A percentile compares a stretch with the other conserved stretches of the same genome.
Conservation (phyloP, 2,797 vertebrate genomes). For the Sparus aurata region DNA sequence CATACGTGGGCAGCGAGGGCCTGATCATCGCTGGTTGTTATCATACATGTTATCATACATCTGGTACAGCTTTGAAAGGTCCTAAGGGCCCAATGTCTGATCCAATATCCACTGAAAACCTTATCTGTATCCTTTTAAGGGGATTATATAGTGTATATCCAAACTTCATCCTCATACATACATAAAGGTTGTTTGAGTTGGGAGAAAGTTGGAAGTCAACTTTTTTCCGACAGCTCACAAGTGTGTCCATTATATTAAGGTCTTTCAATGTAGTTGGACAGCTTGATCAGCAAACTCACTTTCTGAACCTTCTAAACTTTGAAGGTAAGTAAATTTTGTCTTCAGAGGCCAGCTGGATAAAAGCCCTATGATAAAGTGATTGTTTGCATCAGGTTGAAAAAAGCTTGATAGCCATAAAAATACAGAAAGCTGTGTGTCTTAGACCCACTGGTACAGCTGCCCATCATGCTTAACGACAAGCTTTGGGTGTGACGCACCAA, state of each 20-base stretch:
- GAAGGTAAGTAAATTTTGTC: constrained; percentile 28
- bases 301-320: constrained; percentile 26
- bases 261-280: background rate
- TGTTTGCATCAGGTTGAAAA: constrained; percentile 42
- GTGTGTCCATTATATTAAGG: background rate
- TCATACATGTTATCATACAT: too few relatives aligned
- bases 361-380: constrained; percentile 50
- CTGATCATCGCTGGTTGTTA: too few relatives aligned
- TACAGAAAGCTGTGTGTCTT: background rate
- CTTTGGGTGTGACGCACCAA: too few relatives aligned
- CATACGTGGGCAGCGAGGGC: too few relatives aligned
- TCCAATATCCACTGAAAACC: too few relatives aligned
- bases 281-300: constrained; percentile 38
- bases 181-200: background rate
- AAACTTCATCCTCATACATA: too few relatives aligned
- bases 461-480: too few relatives aligned
- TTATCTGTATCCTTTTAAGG: too few relatives aligned
- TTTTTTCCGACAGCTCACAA: constrained; percentile 1
- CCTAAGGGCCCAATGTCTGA: too few relatives aligned
- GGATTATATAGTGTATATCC: too few relatives aligned
- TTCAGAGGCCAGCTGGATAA: constrained; percentile 46
- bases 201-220: background rate
- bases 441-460: background rate
- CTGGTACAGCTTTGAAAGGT: too few relatives aligned
- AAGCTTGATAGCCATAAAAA: constrained; percentile 34